phyloP scores from a whole-genome alignment of 2,888 invertebrate genomes.

The Fragum fragum region DNA sequence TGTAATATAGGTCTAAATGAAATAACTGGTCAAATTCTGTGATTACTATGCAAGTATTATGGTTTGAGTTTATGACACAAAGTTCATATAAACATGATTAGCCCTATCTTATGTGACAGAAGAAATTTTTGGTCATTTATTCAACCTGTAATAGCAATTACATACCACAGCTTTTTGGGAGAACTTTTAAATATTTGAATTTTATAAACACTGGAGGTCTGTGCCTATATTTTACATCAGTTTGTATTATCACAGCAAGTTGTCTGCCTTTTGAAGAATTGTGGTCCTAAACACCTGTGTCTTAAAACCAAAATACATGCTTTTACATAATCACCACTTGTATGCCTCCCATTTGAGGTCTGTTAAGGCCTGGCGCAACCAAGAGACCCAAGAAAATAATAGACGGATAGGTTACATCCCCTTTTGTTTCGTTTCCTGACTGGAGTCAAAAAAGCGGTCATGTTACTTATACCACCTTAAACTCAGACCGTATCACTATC shows the following conservation, averaged over 20 bases:
- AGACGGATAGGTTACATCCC: constrained; percentile 57
- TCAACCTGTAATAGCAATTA: too few relatives aligned
- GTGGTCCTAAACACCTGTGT: constrained; percentile 16
- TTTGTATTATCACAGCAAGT: background rate
- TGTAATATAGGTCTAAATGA: too few relatives aligned
- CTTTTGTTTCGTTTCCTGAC: constrained; percentile 61
- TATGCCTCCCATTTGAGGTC: constrained; percentile 59
- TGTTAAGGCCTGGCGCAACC: constrained; percentile 25
- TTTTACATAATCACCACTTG: constrained; percentile 43
- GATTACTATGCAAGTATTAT: too few relatives aligned
- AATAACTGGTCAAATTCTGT: too few relatives aligned
- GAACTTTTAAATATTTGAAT: too few relatives aligned
- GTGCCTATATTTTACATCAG: too few relatives aligned
- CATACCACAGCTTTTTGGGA: too few relatives aligned
- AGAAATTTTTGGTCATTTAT: too few relatives aligned
- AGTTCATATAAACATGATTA: too few relatives aligned
- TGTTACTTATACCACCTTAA: constrained; percentile 63
- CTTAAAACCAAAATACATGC: background rate
- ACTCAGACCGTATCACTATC: constrained; percentile 48
- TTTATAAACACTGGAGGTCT: too few relatives aligned
- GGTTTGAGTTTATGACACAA: too few relatives aligned
- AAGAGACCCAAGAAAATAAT: constrained; percentile 60
- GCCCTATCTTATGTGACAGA: too few relatives aligned
- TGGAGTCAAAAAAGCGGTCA: constrained; percentile 56
- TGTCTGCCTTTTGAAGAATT: background rate